Conservation (phyloP, 2,888 invertebrate genomes). For the Cantharis rufa region DNA sequence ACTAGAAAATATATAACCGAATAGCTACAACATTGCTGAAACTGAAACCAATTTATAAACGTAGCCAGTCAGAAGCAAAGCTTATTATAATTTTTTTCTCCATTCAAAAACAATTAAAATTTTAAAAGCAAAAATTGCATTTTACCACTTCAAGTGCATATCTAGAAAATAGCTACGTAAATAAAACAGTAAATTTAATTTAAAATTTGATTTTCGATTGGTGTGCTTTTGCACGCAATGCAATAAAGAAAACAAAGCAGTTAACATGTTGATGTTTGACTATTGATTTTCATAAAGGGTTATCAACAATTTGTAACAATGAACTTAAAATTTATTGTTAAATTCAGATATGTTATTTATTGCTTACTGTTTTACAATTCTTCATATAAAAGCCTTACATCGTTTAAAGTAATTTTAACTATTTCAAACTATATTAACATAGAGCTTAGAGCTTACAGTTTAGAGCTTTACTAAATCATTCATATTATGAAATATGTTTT, state of each 20-base stretch:
- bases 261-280: background rate
- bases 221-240: background rate
- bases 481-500: background rate
- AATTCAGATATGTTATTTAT: background rate
- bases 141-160: background rate
- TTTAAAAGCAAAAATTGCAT: background rate
- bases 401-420: background rate
- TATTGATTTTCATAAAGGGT: background rate
- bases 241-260: background rate
- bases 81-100: background rate
- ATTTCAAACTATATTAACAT: background rate
- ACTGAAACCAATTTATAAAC: background rate
- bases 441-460: background rate
- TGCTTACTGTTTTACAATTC: background rate
- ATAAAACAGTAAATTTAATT: background rate
- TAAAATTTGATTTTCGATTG: background rate
- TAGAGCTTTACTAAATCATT: background rate
- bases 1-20: slow-evolving; percentile 10
- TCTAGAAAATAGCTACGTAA: background rate
- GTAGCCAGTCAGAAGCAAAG: background rate
- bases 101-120: background rate
- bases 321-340: background rate
- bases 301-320: background rate
- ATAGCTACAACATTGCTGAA: background rate
- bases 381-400: background rate